Conservation (phyloP, 2,888 invertebrate species). For the Caenorhabditis uteleia region DNA sequence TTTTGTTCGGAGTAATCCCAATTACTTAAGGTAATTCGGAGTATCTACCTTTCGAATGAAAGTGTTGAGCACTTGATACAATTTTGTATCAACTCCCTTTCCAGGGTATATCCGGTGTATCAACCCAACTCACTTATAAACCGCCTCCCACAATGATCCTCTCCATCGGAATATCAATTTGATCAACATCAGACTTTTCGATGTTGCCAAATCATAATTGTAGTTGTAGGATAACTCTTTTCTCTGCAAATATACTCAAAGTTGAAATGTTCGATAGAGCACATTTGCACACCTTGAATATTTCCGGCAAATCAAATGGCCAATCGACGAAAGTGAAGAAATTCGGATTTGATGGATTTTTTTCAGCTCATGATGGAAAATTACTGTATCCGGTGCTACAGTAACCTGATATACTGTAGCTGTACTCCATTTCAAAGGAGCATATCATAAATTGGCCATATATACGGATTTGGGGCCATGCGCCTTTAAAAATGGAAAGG, state of each 20-base stretch:
- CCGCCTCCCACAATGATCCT: slow-evolving; percentile 46
- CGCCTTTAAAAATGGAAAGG: no score
- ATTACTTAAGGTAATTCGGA: no score
- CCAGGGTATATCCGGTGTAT: no score
- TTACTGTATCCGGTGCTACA: no score
- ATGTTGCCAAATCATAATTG: slow-evolving; percentile 46
- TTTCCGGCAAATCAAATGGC: slow-evolving; percentile 34
- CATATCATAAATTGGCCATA: no score
- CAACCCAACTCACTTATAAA: slow-evolving; percentile 37
- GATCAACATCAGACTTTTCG: slow-evolving; percentile 32
- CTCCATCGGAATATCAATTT: slow-evolving; percentile 46
- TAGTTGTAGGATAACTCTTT: slow-evolving; percentile 42
- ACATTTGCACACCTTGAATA: slow-evolving; percentile 20
- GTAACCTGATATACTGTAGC: no score
- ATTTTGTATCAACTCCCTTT: no score
- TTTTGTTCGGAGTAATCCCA: no score
- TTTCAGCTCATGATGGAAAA: not conserved
- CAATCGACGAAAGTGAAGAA: slow-evolving; percentile 28
- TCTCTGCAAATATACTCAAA: slow-evolving; percentile 14
- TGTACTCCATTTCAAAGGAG: no score
- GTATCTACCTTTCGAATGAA: no score
- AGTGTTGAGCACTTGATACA: no score
- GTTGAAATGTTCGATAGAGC: not conserved
- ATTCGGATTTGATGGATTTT: slow-evolving; percentile 9
- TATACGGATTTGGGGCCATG: no score